phyloP scores from a whole-genome alignment of 2,888 invertebrate species.

The Xestoiulus laeticollis region DNA sequence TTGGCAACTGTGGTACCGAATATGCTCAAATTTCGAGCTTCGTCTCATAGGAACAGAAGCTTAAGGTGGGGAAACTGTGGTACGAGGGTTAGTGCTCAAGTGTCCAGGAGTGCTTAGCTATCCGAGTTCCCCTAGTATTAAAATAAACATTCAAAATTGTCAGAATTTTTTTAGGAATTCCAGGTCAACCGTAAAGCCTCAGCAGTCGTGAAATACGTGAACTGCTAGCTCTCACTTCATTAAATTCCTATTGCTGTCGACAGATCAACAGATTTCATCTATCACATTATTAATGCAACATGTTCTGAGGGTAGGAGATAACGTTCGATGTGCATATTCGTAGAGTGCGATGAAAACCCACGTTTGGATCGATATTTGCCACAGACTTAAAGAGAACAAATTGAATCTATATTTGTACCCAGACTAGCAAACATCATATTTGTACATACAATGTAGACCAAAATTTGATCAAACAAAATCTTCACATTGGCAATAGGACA shows the following conservation, averaged over 20 bases:
- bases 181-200: no score
- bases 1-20: no score
- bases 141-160: no score
- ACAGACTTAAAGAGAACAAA: conserved; percentile 17
- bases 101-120: no score
- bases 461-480: neutral
- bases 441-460: neutral
- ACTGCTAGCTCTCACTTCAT: neutral
- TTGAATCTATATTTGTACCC: neutral
- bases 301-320: neutral
- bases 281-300: conserved; percentile 33
- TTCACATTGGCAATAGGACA: neutral
- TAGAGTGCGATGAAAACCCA: neutral
- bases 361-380: neutral
- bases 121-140: no score
- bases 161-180: no score
- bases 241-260: conserved; percentile 15
- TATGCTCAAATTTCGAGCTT: no score
- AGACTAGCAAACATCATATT: neutral
- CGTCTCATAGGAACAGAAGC: no score
- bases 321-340: neutral
- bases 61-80: no score
- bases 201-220: neutral
- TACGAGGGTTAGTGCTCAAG: no score
- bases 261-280: neutral